Evolutionary conservation across 2,113 vertebrate genomes (phyloP), one percentile per base, ranked within the genome.

Genomic region (Gobiocypris rarus): DNA sequence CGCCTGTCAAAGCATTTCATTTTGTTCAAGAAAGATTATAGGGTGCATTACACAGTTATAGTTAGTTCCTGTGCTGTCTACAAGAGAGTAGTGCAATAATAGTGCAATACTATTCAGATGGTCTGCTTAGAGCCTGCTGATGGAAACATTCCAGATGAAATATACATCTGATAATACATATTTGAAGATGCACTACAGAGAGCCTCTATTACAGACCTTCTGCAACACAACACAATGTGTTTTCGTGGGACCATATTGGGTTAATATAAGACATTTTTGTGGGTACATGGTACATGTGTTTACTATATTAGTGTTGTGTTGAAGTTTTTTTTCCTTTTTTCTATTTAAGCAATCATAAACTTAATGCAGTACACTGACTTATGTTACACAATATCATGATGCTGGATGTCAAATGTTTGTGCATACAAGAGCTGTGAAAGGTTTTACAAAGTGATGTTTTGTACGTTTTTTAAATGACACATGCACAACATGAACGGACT

Each of bases 51-150:
- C 11, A 17, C 43, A 1, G 78, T 50, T 81, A 6, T 14, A 65
- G 43, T 65, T 50, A n/a, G 45, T 80, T 63, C 41, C 63, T 61
- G 58, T 48, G 38, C 22, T 34, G n/a, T 69, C 31, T 69, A 69
- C 31, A 31, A 41, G 65, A 41, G 56, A 28, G 56, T 31, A 58
- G 31, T n/a, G 28, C 54, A 59, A 48, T 63, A 48, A 38, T 38
- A 80, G 79, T 81, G 79, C 63, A 81, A 70, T 56, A 71, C 65
- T 22, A 14, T 80, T 67, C 17, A 59, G 75, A 77, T 58, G 34
- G 54, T 58, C 52, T 76, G 17, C 50, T 76, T 41, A 24, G 22
- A 61, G 78, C 43, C 77, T 50, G 59, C 59, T 80, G 59, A 80
- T 11, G 9, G 59, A 80, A 65, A 63, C n/a, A 48, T 24, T 50